phyloP scores from a whole-genome alignment of 2,888 invertebrate species.

The Coecobrya sp. region DNA sequence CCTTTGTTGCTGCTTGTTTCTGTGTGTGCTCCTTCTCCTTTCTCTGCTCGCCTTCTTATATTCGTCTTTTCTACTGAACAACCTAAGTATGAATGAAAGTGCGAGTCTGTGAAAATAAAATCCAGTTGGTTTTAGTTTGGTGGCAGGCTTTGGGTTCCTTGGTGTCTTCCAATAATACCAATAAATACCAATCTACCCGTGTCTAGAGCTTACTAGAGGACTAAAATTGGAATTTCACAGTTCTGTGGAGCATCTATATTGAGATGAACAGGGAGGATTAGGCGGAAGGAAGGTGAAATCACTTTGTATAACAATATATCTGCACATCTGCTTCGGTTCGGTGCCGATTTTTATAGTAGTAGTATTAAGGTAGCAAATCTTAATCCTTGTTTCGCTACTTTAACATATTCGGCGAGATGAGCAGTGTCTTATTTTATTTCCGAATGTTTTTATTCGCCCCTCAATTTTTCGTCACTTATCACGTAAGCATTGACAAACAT shows the following conservation, averaged over 20 bases:
- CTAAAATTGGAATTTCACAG: background rate
- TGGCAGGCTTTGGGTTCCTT: background rate
- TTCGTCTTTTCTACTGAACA: background rate
- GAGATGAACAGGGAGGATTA: slow-evolving; percentile 15
- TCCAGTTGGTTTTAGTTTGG: background rate
- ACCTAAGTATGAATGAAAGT: background rate
- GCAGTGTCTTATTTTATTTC: background rate
- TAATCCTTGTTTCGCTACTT: background rate
- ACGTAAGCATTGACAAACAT: no score
- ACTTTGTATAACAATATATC: background rate
- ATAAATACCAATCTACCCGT: slow-evolving; percentile 31
- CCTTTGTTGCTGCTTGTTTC: slow-evolving; percentile 27
- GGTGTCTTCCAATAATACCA: slow-evolving; percentile 27
- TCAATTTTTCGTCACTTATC: background rate
- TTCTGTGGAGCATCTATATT: background rate
- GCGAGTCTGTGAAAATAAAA: background rate
- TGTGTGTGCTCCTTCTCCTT: background rate
- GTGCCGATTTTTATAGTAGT: background rate
- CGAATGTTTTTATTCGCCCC: background rate
- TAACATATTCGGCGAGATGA: background rate
- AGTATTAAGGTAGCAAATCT: background rate
- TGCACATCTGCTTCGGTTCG: background rate
- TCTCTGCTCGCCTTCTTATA: background rate
- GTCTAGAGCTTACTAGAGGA: background rate
- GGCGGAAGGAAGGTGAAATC: background rate